phyloP scores from a whole-genome alignment of 1,140 invertebrate species.

The Cotesia typhae region DNA sequence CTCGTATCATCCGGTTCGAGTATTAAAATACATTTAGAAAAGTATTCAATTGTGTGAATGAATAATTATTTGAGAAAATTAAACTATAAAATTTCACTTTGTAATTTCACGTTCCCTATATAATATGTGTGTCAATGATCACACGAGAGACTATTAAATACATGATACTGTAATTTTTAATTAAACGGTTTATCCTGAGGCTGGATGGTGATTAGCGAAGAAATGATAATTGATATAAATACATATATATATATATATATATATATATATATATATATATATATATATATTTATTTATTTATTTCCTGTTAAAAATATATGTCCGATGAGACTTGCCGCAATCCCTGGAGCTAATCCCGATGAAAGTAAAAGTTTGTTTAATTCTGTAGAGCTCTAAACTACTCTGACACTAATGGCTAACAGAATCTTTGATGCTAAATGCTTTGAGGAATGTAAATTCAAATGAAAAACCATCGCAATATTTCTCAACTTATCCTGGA shows the following conservation, averaged over 20 bases:
- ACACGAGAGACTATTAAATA: not conserved
- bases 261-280: too few relatives aligned
- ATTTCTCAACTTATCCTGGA: too few relatives aligned
- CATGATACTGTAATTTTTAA: not conserved
- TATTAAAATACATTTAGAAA: constrained; percentile 1
- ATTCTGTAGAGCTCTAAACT: not conserved
- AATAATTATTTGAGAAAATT: constrained; percentile 8
- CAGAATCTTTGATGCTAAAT: not conserved
- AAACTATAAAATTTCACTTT: constrained; percentile 7
- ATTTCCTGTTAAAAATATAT: constrained; percentile 40
- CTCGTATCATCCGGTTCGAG: not conserved
- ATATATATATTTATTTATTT: constrained; percentile 26
- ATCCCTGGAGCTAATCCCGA: constrained; percentile 46
- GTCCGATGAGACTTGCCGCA: not conserved
- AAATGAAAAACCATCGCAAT: too few relatives aligned
- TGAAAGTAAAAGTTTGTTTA: constrained; percentile 57
- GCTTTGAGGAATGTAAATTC: not conserved
- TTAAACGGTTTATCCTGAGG: not conserved
- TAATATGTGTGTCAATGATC: constrained; percentile 11
- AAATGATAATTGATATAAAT: constrained; percentile 10
- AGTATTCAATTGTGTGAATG: too few relatives aligned
- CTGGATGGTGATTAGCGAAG: constrained; percentile 11
- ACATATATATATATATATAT: too few relatives aligned
- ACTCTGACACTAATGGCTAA: too few relatives aligned
- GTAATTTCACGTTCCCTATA: constrained; percentile 27